Conservation (phyloP, 1,140 invertebrate genomes). For the Sitophilus oryzae region DNA sequence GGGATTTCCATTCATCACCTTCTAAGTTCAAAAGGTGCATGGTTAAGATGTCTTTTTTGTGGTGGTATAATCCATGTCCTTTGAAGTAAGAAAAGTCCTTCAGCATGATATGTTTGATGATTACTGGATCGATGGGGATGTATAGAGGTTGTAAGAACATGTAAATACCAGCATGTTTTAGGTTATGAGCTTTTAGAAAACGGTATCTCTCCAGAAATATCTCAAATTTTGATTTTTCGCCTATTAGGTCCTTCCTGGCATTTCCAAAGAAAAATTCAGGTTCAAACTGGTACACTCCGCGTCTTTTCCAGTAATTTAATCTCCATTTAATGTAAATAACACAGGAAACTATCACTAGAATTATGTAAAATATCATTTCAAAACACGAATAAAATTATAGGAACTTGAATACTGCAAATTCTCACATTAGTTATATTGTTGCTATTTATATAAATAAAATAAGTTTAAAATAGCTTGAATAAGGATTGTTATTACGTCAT, state of each 20-base stretch:
- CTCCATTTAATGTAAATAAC: background rate
- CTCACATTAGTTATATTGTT: no score
- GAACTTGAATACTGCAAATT: no score
- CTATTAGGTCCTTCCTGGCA: background rate
- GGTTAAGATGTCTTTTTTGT: constrained; percentile 45
- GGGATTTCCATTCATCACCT: constrained; percentile 46
- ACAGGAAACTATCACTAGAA: background rate
- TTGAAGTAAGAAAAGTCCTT: constrained; percentile 43
- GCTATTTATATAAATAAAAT: no score
- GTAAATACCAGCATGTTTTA: constrained; percentile 12
- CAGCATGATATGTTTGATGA: constrained; percentile 15
- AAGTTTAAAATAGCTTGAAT: no score
- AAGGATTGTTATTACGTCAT: no score
- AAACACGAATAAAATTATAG: no score
- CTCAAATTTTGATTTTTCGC: background rate
- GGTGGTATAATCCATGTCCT: constrained; percentile 46
- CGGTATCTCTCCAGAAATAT: background rate
- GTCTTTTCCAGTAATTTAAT: constrained; percentile 3
- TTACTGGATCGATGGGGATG: constrained; percentile 1
- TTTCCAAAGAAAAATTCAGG: constrained; percentile 7
- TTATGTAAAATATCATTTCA: background rate
- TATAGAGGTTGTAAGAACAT: background rate
- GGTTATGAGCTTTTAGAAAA: background rate
- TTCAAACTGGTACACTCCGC: constrained; percentile 1
- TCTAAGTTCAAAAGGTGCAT: constrained; percentile 44